Percentiles rank a stretch among this genome's conserved stretches.
Conservation (phyloP, 2,113 vertebrate genomes). For the Egretta garzetta region DNA sequence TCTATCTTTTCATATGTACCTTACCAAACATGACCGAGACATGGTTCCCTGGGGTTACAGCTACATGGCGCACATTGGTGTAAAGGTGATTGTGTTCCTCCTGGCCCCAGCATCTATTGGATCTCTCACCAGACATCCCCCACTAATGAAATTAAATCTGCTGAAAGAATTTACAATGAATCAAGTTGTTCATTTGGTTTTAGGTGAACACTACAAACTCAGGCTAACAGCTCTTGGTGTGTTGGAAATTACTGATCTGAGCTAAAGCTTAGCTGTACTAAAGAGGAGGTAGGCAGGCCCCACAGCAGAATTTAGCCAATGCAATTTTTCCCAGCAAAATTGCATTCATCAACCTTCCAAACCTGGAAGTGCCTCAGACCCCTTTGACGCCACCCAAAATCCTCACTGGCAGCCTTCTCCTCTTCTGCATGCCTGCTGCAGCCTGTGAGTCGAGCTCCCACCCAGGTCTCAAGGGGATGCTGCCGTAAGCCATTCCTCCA, state of each 20-base stretch:
- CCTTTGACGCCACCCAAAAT: neutral
- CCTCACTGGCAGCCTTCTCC: neutral
- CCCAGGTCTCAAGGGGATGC: neutral
- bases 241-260: neutral
- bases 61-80: neutral
- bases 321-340: neutral
- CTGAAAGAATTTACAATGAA: neutral
- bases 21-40: fast-evolving
- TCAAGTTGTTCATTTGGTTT: neutral
- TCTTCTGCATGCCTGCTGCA: neutral
- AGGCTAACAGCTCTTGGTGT: neutral
- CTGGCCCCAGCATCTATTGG: neutral
- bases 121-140: neutral
- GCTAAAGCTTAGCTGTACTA: neutral
- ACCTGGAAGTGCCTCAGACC: neutral
- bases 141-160: neutral
- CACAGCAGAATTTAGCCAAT: neutral
- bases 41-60: neutral
- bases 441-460: neutral
- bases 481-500: neutral
- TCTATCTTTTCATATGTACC: neutral
- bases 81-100: neutral
- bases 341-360: neutral
- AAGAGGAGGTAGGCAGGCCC: neutral
- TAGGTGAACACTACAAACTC: neutral